Evolutionary conservation across 2,113 vertebrate genomes (phyloP), one percentile per base, ranked within the genome.

Genomic region (Salvelinus fontinalis): DNA sequence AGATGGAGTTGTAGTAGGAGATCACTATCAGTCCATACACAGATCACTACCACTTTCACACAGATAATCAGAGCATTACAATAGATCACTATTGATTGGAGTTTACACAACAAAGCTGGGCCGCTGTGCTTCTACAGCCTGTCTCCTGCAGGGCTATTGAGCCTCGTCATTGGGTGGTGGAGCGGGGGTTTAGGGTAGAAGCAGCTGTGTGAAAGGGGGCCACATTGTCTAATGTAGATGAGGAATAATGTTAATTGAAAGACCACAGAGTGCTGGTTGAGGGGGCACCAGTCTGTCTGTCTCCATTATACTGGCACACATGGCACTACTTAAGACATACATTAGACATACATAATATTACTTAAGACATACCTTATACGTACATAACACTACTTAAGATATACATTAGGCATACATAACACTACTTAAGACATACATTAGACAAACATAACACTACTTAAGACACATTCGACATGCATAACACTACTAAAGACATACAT

Each of bases 91-190:
- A 68, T 20, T 85, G 87, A 22, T 2, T 74, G 31, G 51, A 54
- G 51, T 90, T 86, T 80, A 83, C 78, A 90, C 81, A 90, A 89
- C 88, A 89, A 85, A 85, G 71, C 65, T 49, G 22, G 64, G 80
- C 79, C 8, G 49, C 77, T 80, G 81, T 34, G 80, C 72, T 78
- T 82, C 80, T 75, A 51, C 75, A 31, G 8, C 71, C 69, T 44
- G 77, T 57, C 54, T 69, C 34, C 5, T 74, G 48, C 67, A 12
- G 64, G 20, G 39, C 59, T 16, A n/a, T 62, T 9, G 9, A 1
- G 20, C 20, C 20, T 9, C 59, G 24, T 11, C 57, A 7, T 12
- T 14, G 51, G 57, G 57, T 18, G 57, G 12, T 60, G 20, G n/a
- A n/a, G 57, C 12, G 12, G 20, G 18, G 16, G 57, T 6, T 20